phyloP scores from a whole-genome alignment of 2,888 invertebrate species.

The Eupithecia insigniata region DNA sequence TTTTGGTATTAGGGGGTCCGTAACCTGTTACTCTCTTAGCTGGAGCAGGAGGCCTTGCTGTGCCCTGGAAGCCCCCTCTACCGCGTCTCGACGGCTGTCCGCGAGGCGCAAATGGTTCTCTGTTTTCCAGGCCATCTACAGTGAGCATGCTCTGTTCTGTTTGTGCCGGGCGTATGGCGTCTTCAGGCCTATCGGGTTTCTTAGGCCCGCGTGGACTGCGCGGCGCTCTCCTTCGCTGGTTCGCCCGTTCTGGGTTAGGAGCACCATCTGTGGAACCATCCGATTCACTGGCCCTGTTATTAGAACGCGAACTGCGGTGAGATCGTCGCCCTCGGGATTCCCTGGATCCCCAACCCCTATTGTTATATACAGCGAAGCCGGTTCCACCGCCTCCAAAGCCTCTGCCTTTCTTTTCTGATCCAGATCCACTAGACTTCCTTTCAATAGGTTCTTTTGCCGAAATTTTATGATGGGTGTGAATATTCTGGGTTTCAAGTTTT shows the following conservation, averaged over 20 bases:
- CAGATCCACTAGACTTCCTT: slow-evolving; percentile 76
- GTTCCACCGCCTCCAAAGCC: slow-evolving; percentile 74
- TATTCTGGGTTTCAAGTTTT: slow-evolving; percentile 63
- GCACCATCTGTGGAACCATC: slow-evolving; percentile 90
- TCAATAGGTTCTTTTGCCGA: slow-evolving; percentile 79
- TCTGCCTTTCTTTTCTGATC: slow-evolving; percentile 81
- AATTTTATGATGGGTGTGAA: slow-evolving; percentile 67
- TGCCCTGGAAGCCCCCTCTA: slow-evolving; percentile 85
- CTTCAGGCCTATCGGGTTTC: slow-evolving; percentile 85
- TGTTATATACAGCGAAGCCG: slow-evolving; percentile 74
- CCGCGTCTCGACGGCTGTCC: slow-evolving; percentile 96
- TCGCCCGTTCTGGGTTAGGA: slow-evolving; percentile 77
- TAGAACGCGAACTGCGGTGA: slow-evolving; percentile 77
- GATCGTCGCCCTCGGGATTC: slow-evolving; percentile 80
- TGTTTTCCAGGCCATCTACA: slow-evolving; percentile 72
- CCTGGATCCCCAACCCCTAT: slow-evolving; percentile 79
- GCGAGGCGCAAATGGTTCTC: slow-evolving; percentile 92
- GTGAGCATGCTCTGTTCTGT: slow-evolving; percentile 55
- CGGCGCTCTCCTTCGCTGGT: slow-evolving; percentile 82
- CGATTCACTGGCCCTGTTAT: slow-evolving; percentile 86
- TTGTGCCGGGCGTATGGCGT: slow-evolving; percentile 59
- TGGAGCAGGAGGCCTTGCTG: slow-evolving; percentile 76
- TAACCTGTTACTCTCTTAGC: slow-evolving; percentile 89
- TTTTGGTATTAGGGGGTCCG: slow-evolving; percentile 91
- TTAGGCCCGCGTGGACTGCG: slow-evolving; percentile 84